These are phyloP conservation scores for Stenolophus ochropezus DNA, from an alignment of 2,888 invertebrate genomes.

Conservation along the genomic window DNA sequence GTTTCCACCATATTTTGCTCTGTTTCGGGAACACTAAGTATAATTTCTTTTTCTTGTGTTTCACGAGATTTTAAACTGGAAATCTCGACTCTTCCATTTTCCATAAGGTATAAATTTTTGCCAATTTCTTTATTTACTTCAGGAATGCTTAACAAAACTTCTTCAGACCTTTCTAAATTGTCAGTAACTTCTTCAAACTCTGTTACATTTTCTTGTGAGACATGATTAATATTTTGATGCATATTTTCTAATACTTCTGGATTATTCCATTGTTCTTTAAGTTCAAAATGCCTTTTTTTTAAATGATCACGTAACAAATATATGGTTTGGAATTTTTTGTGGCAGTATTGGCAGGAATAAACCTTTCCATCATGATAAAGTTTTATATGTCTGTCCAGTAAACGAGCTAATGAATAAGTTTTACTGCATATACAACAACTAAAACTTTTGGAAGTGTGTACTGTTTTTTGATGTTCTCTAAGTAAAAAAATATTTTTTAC, in stretches of 20 bases:
- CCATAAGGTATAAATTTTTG: conserved; percentile 68
- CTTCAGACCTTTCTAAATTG: background rate
- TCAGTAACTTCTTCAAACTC: background rate
- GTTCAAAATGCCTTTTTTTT: conserved; percentile 67
- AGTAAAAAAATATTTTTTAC: conserved; percentile 62
- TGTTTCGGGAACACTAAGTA: background rate
- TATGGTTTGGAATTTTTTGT: conserved; percentile 68
- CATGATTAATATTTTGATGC: background rate
- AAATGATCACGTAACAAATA: conserved; percentile 70
- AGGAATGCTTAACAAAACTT: conserved; percentile 4
- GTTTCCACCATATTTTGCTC: background rate
- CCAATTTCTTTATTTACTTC: conserved; percentile 64
- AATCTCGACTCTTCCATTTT: conserved; percentile 69
- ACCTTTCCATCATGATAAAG: conserved; percentile 61
- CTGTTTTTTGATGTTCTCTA: conserved; percentile 37
- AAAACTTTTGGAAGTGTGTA: background rate
- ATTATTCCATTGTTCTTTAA: conserved; percentile 62
- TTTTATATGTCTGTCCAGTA: conserved; percentile 62
- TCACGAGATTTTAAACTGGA: conserved; percentile 62
- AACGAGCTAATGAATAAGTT: conserved; percentile 5
- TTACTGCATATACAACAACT: conserved; percentile 30
- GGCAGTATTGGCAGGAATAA: conserved; percentile 69
- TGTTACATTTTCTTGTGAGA: background rate
- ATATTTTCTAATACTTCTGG: background rate
- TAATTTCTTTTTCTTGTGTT: background rate